Base-by-base conservation (phyloP, 2,888 invertebrate species). In the Idaea biselata region DNA sequence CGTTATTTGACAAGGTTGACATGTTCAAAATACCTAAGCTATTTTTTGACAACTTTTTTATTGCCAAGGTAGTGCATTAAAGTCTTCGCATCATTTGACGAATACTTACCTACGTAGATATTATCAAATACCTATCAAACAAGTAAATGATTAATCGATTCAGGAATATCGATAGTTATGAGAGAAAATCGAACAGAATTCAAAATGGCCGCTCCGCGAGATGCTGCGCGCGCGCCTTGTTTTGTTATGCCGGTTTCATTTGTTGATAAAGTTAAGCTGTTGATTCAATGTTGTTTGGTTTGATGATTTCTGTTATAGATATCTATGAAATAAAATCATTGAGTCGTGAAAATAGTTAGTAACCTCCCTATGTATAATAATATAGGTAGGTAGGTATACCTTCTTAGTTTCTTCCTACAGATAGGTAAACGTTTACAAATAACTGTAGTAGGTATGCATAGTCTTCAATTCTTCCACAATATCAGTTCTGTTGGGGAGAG, bases 161-260 rank as follows among this genome's bases (percentile, higher is more conserved):
- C 79, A 61, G 65, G 84, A 85, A 87, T 87, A 84, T 87, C 81
- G 81, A 81, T 83, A 81, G 81, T 44, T 44, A 44, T 44, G 44
- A 44, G 44, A 44, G 44, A 44, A 44, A 44, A 44, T 44, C 44
- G 44, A 44, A 44, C 44, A 44, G 44, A 44, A 44, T 44, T 44
- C 85, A 89, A 89, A 84, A 91, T 90, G 91, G 91, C 91, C 86
- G 91, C 84, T 80, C 82, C 84, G 80, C 77, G 87, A 72, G 87
- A 82, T 79, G 82, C 71, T 70, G 68, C 74, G 70, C 76, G 73
- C 73, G 75, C 76, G 70, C 70, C 73, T 69, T 44, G 44, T 8
- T 73, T 77, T 75, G 74, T 74, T 73, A 72, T 67, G 69, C 66
- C 60, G 54, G 65, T 68, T 68, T 67, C 72, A 44, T 44, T 44